Percentiles rank a stretch among this genome's conserved stretches.
Conservation (phyloP, 2,888 invertebrate genomes). For the Syrista parreyssii region DNA sequence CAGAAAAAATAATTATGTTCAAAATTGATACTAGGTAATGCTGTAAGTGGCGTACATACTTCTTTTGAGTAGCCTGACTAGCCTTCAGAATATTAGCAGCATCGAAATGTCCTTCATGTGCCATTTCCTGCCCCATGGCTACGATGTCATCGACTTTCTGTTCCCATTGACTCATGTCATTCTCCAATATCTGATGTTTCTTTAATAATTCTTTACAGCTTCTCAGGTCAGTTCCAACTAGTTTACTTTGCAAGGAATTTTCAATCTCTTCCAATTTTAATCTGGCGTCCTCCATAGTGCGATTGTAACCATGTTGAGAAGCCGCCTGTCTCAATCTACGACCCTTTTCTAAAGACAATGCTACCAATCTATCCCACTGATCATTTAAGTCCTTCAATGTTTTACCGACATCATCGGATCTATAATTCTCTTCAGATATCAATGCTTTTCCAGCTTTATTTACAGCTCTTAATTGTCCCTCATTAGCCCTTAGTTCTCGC, state of each 20-base stretch:
- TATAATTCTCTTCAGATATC: conserved; percentile 78
- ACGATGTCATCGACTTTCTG: conserved; percentile 83
- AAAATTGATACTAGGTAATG: background rate
- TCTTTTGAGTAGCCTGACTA: conserved; percentile 78
- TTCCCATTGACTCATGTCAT: conserved; percentile 87
- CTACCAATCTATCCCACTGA: conserved; percentile 81
- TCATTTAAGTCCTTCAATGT: conserved; percentile 78
- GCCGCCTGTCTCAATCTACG: conserved; percentile 88
- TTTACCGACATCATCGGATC: conserved; percentile 75
- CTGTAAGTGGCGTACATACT: conserved; percentile 57
- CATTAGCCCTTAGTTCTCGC: conserved; percentile 92
- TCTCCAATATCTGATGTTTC: conserved; percentile 89
- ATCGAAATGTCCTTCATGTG: conserved; percentile 95
- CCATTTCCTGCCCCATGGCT: conserved; percentile 88
- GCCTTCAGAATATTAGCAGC: conserved; percentile 85
- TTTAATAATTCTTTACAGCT: conserved; percentile 92
- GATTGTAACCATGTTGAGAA: conserved; percentile 81
- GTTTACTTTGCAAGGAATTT: conserved; percentile 79
- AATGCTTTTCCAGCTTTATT: conserved; percentile 83
- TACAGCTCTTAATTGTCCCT: conserved; percentile 88
- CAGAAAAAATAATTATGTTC: background rate
- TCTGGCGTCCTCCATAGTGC: conserved; percentile 90
- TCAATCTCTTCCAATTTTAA: conserved; percentile 89
- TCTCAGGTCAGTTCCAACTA: conserved; percentile 89
- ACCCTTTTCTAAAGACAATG: conserved; percentile 76